Evolutionary conservation across 2,888 invertebrate species (phyloP), one percentile per base, ranked within the genome.

Genomic region (Ennomos erosarius): DNA sequence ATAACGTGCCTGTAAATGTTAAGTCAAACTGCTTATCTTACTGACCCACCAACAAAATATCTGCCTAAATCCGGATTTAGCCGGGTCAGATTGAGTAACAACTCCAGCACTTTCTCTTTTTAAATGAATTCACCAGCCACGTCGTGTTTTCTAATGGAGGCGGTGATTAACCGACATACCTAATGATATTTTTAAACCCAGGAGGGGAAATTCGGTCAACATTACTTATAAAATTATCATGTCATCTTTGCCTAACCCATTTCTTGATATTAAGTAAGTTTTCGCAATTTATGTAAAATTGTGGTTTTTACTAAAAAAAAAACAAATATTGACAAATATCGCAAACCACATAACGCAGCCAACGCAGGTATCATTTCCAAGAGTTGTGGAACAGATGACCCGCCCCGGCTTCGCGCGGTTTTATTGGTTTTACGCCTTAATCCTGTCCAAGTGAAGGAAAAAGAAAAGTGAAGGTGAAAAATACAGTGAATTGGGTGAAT

Each of bases 101-200:
- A 16, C 59, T 42, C 48, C 48, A n/a, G n/a, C n/a, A 61, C 61
- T 61, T 61, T 61, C 61, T 61, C 61, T 57, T 60, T 26, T 55
- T 38, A 54, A 59, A 46, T 33, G 50, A 60, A 55, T 42, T 47
- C 51, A 49, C 54, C 40, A 34, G 40, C 51, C 39, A 43, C 54
- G 43, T 12, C 50, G 59, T 26, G 51, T 54, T 60, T 35, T 53
- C 53, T 56, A 61, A 61, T 46, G 49, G 44, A 48, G 55, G 9
- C 39, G 37, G 51, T 59, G 59, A 42, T 46, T 52, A 55, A 44
- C 38, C 47, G 13, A 43, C 35, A 46, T 60, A n/a, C n/a, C n/a
- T n/a, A 55, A 60, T 38, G 50, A 40, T 50, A 56, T 56, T 50
- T 50, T 51, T 34, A 40, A 9, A 44, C 35, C 9, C 11, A 9